Base-by-base conservation (phyloP, 2,888 invertebrate genomes). In the Torymus tubicola region DNA sequence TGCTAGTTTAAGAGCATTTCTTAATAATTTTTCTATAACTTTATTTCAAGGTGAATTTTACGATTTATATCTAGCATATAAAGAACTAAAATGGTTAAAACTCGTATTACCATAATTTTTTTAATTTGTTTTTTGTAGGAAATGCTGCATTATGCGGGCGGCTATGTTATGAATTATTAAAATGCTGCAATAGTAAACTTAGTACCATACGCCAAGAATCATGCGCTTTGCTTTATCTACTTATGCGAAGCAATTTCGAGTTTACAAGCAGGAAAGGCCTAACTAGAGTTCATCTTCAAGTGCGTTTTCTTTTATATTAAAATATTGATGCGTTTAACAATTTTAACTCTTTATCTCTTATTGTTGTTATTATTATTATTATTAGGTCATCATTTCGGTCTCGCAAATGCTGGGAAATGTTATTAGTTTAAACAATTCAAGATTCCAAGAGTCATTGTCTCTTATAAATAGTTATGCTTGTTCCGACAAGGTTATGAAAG, bases 211-310 rank as follows among this genome's bases (percentile, higher is more conserved):
- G 98, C 21, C 96, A 97, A 86, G 98, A 98, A 90, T 96, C 98
- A 0, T 97, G 97, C 86, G 97, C 97, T 65, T 94, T 98, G 42
- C 92, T 98, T 2, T 98, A 98, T 91, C 92, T 98, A 71, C 93
- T 98, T 53, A 98, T 98, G 98, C 93, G 98, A 84, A 96, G 96
- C 88, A 98, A 98, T 92, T 98, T 96, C 92, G 97, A 98, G 88
- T 97, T 96, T 89, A 96, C 95, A 67, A 93, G 94, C 73, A 94
- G 96, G 58, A 96, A 96, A 84, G 96, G 96, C 79, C 93, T 98
- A 82, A 98, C 97, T 0, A 92, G 98, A 83, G 97, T 98, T 0
- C 98, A 98, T 88, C 92, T 97, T 68, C 97, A 98, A 94, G 95
- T 95, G 87, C 81, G 31, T 5, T 13, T 76, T 61, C n/a, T 10